phyloP scores from a whole-genome alignment of 2,888 invertebrate species.

The Bellardia bayeri region DNA sequence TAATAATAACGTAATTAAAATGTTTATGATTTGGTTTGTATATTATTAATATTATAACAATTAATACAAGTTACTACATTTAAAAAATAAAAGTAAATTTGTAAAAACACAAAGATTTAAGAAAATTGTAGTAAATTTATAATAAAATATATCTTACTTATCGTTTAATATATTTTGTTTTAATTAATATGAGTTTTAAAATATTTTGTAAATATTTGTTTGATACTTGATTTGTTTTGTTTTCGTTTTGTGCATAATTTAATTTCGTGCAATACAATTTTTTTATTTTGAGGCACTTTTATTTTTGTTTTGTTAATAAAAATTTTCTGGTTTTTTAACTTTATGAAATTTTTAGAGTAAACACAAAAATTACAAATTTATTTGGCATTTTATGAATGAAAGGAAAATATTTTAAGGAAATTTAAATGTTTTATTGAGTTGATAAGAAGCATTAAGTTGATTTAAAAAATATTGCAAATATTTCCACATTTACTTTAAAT shows the following conservation, averaged over 20 bases:
- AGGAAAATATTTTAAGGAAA: slow-evolving; percentile 14
- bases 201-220: slow-evolving; percentile 27
- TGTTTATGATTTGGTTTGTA: slow-evolving; percentile 44
- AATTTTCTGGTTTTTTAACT: slow-evolving; percentile 9
- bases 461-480: slow-evolving; percentile 50
- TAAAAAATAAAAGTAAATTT: slow-evolving; percentile 15
- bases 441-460: slow-evolving; percentile 44
- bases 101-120: slow-evolving; percentile 24
- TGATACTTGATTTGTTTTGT: neutral
- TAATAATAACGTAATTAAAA: neutral
- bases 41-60: slow-evolving; percentile 41
- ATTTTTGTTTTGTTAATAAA: slow-evolving; percentile 43
- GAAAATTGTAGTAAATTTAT: slow-evolving; percentile 52
- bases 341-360: slow-evolving; percentile 34
- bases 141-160: neutral
- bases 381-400: slow-evolving; percentile 49
- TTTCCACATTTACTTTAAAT: slow-evolving; percentile 46
- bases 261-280: slow-evolving; percentile 71
- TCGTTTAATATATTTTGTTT: slow-evolving; percentile 1
- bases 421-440: slow-evolving; percentile 23
- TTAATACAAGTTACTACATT: slow-evolving; percentile 43
- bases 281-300: slow-evolving; percentile 74
- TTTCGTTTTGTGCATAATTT: slow-evolving; percentile 65
- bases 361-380: slow-evolving; percentile 55
- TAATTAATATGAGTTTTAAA: slow-evolving; percentile 9